Conservation (phyloP, 2,888 invertebrate species). For the Apodemia hepburni region DNA sequence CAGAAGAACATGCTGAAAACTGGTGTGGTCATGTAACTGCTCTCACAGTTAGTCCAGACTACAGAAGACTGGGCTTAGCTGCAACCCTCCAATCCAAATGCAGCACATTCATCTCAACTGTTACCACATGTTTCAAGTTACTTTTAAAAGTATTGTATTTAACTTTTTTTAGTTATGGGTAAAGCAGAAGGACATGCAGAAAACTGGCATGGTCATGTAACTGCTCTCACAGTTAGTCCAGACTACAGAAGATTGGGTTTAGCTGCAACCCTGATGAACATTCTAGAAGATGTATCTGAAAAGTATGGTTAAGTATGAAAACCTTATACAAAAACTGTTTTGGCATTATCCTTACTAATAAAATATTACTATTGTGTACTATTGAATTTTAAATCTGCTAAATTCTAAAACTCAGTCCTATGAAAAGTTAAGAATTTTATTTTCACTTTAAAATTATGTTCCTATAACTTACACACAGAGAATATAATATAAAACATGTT, state of each 20-base stretch:
- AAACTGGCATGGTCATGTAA: constrained; percentile 99
- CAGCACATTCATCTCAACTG: too few species aligned
- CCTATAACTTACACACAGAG: too few species aligned
- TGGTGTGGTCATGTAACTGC: constrained; percentile 99
- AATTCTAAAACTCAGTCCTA: too few species aligned
- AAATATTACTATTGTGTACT: not conserved
- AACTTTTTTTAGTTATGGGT: constrained; percentile 91
- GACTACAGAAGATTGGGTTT: constrained; percentile 95
- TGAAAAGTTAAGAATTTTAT: too few species aligned
- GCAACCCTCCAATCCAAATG: too few species aligned
- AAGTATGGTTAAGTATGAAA: constrained; percentile 75
- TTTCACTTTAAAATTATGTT: too few species aligned
- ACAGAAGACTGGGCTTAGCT: constrained; percentile 94
- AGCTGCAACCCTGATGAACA: constrained; percentile 95
- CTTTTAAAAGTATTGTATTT: not conserved
- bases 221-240: constrained; percentile 97
- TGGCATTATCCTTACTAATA: not conserved
- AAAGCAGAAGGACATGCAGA: constrained; percentile 98
- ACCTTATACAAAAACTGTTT: not conserved
- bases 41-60: constrained; percentile 96
- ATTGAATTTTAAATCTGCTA: too few species aligned
- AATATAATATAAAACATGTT: too few species aligned
- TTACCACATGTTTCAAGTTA: too few species aligned
- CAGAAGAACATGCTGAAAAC: constrained; percentile 96
- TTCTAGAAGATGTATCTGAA: constrained; percentile 97